phyloP scores from a whole-genome alignment of 2,888 invertebrate genomes.

The Temnothorax rugatulus region DNA sequence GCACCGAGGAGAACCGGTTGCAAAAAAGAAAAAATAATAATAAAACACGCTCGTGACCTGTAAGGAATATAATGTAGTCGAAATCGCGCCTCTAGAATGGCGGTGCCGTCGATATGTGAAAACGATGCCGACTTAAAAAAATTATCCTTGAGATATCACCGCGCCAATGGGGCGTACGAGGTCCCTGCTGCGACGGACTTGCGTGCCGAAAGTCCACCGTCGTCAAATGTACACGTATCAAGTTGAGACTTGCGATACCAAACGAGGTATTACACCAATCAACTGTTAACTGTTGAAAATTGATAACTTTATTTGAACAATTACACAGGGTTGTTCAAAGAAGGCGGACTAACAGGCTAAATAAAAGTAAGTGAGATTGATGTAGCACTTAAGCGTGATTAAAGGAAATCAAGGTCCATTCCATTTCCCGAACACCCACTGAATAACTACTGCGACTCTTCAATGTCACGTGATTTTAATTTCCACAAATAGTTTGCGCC shows the following conservation, averaged over 20 bases:
- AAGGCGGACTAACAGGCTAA: background rate
- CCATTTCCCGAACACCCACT: background rate
- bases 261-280: background rate
- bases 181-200: background rate
- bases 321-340: too few species aligned
- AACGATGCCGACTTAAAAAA: background rate
- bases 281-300: background rate
- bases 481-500: background rate
- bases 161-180: background rate
- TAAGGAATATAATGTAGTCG: conserved; percentile 6
- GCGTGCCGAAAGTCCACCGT: background rate
- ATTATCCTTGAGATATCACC: conserved; percentile 4
- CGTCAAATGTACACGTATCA: background rate
- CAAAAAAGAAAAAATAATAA: background rate
- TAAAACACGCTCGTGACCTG: conserved; percentile 4
- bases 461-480: background rate
- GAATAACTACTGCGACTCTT: background rate
- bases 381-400: background rate
- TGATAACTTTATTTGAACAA: background rate
- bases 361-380: background rate
- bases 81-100: background rate
- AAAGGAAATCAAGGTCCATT: background rate
- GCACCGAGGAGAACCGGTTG: conserved; percentile 40
- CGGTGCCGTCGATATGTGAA: background rate
- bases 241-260: background rate